These are phyloP conservation scores for Ennomos quercinarius DNA, from an alignment of 2,888 invertebrate species.

Conservation along the genomic window DNA sequence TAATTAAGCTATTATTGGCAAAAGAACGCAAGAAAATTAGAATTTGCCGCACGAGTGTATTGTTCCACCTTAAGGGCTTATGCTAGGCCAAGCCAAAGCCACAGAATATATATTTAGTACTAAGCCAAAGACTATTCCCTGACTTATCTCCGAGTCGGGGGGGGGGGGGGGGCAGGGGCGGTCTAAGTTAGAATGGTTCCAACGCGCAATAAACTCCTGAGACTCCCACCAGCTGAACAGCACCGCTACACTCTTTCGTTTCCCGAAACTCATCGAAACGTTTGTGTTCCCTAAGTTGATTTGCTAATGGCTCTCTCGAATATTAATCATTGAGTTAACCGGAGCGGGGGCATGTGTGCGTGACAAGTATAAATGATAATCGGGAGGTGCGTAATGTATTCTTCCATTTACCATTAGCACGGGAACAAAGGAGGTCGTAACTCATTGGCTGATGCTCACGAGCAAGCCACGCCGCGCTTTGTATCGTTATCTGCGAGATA, in stretches of 20 bases:
- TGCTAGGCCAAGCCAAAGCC: too few relatives aligned
- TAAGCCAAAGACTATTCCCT: too few relatives aligned
- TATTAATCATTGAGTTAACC: constrained; percentile 32
- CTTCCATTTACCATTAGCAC: constrained; percentile 31
- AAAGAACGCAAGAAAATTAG: too few relatives aligned
- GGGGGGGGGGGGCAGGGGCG: too few relatives aligned
- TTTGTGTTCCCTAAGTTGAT: constrained; percentile 14
- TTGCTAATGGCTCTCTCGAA: constrained; percentile 17
- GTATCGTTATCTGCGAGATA: neutral
- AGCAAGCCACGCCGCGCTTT: neutral
- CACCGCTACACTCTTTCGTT: neutral
- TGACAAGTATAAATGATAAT: constrained; percentile 40
- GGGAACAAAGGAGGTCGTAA: constrained; percentile 28
- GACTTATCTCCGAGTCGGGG: too few relatives aligned
- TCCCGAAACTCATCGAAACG: constrained; percentile 5
- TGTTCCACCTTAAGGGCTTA: too few relatives aligned
- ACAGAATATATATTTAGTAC: too few relatives aligned
- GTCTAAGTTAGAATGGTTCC: too few relatives aligned
- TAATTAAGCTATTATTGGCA: too few relatives aligned
- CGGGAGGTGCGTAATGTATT: constrained; percentile 28
- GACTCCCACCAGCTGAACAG: neutral
- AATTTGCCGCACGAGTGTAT: too few relatives aligned
- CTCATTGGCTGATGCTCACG: constrained; percentile 27
- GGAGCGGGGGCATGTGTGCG: constrained; percentile 24
- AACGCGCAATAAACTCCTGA: too few relatives aligned